Conservation (phyloP, 2,113 vertebrate species). For the Sphyrna mokarran region DNA sequence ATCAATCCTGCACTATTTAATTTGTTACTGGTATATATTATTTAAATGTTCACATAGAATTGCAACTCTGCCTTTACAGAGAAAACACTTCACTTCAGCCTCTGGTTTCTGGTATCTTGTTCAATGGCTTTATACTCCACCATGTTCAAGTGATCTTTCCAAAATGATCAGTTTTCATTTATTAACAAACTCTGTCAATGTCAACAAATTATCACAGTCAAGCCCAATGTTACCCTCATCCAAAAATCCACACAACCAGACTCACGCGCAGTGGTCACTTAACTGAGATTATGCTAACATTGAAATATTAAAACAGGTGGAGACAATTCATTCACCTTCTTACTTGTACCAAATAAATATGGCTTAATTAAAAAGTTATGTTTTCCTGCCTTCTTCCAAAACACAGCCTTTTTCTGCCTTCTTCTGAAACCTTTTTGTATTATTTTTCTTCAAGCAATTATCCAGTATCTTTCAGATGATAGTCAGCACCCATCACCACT, state of each 20-base stretch:
- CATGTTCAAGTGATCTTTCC: neutral
- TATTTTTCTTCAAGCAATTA: neutral
- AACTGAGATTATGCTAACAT: neutral
- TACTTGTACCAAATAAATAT: neutral
- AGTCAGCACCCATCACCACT: neutral
- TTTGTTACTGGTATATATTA: constrained; percentile 4
- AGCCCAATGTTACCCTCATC: neutral
- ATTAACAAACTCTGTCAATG: neutral
- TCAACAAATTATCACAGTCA: neutral
- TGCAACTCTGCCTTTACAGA: neutral
- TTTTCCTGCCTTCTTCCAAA: neutral
- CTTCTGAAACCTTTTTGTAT: neutral
- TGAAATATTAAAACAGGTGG: neutral
- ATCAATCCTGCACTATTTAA: neutral
- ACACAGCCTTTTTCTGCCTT: neutral
- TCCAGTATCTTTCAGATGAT: neutral
- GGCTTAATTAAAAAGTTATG: neutral
- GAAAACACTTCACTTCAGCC: neutral
- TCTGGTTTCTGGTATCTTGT: neutral
- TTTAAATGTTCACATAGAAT: neutral
- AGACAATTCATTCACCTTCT: neutral
- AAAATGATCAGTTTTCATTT: neutral
- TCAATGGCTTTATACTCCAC: neutral
- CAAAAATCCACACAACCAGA: neutral
- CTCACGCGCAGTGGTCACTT: neutral